Evolutionary conservation across 2,113 vertebrate species (phyloP).

Genomic region (Megaptera novaeangliae): DNA sequence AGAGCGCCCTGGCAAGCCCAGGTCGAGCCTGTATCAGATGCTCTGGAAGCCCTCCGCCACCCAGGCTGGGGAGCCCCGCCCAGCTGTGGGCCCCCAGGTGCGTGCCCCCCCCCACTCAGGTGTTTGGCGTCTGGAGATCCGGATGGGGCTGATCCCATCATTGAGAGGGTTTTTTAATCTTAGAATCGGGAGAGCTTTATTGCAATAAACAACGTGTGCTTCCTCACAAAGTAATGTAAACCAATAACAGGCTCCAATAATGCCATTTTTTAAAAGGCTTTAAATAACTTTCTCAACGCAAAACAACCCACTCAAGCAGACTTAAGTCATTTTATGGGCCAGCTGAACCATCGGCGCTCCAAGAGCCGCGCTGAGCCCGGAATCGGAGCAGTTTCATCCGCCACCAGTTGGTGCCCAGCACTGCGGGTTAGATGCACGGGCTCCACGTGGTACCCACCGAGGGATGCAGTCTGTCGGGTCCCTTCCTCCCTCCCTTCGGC

Average conservation of each 20-base stretch:
- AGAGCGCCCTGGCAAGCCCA: not conserved
- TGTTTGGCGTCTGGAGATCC: not conserved
- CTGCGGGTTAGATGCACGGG: not conserved
- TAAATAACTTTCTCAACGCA: conserved; percentile 64
- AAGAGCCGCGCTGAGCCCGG: not conserved
- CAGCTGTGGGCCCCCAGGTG: not conserved
- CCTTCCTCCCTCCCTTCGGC: not conserved
- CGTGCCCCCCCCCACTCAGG: not conserved
- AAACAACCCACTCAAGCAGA: conserved; percentile 53
- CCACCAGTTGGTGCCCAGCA: not conserved
- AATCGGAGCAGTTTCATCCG: not conserved
- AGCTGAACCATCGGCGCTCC: not conserved
- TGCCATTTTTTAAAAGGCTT: conserved; percentile 66
- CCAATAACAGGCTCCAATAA: conserved; percentile 42
- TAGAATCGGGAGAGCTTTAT: not conserved
- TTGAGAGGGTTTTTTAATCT: not conserved
- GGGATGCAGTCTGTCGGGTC: not conserved
- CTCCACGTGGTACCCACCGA: not conserved
- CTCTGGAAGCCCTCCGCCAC: not conserved
- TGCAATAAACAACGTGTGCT: conserved; percentile 29
- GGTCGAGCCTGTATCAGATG: not conserved
- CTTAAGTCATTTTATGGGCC: conserved; percentile 58
- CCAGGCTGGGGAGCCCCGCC: not conserved
- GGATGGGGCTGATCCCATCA: not conserved
- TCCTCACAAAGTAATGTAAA: conserved; percentile 58